Evolutionary conservation across 2,888 invertebrate genomes (phyloP).

Genomic region (Eupithecia subfuscata): DNA sequence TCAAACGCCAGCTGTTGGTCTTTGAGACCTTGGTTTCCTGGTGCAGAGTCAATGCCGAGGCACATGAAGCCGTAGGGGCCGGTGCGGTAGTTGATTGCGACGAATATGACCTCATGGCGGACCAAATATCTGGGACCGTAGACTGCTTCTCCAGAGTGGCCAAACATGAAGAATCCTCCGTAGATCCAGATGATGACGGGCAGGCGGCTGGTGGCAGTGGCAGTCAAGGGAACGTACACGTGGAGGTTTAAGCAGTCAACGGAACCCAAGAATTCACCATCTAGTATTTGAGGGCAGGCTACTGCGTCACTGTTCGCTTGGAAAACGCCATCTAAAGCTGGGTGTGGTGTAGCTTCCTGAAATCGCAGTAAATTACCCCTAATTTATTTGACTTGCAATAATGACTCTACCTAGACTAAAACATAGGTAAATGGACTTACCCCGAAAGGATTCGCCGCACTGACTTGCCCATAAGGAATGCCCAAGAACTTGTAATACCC

Average conservation of each 20-base stretch:
- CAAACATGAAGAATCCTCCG: constrained; percentile 57
- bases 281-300: constrained; percentile 61
- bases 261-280: constrained; percentile 45
- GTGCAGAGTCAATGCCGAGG: constrained; percentile 55
- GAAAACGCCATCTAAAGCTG: constrained; percentile 52
- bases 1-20: constrained; percentile 61
- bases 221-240: constrained; percentile 57
- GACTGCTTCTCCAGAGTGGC: constrained; percentile 46
- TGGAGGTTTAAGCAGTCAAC: constrained; percentile 61
- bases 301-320: constrained; percentile 59
- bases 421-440: constrained; percentile 43
- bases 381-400: background rate
- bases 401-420: background rate
- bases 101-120: constrained; percentile 60
- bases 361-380: constrained; percentile 24
- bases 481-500: constrained; percentile 57
- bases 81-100: constrained; percentile 60
- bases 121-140: constrained; percentile 59
- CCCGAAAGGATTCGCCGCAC: constrained; percentile 54
- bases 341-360: constrained; percentile 53
- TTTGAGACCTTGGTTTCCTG: constrained; percentile 68
- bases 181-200: constrained; percentile 64
- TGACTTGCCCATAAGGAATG: constrained; percentile 55
- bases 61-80: constrained; percentile 71
- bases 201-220: constrained; percentile 49